Conservation (phyloP, 2,797 vertebrate genomes). For the Helostoma temminkii region DNA sequence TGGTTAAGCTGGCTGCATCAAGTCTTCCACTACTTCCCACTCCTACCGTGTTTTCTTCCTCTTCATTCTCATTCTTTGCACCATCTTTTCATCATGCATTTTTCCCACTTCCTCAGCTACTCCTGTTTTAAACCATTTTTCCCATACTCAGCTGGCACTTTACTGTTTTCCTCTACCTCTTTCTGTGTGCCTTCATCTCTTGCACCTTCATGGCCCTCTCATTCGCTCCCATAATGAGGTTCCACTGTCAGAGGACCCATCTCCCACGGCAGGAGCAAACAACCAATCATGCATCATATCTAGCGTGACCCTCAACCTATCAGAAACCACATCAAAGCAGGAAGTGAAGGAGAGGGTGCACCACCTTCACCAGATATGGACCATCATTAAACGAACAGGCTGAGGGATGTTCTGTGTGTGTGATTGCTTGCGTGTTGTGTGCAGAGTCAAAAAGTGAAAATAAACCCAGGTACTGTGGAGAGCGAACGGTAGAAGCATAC, state of each 20-base stretch:
- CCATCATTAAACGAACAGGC: conserved; percentile 51
- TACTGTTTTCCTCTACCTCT: conserved; percentile 25
- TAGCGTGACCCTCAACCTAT: conserved; percentile 61
- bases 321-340: conserved; percentile 67
- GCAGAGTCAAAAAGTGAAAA: conserved; percentile 6
- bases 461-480: not conserved
- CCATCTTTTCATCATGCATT: conserved; percentile 38
- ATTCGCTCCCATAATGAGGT: conserved; percentile 64
- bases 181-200: conserved; percentile 52
- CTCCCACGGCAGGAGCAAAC: conserved; percentile 56
- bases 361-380: conserved; percentile 30
- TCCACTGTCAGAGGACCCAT: conserved; percentile 52
- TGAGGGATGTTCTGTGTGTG: conserved; percentile 19
- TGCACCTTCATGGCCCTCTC: conserved; percentile 39
- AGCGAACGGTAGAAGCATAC: conserved; percentile 6
- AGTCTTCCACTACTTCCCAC: not conserved
- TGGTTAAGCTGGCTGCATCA: not conserved
- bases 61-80: conserved; percentile 31
- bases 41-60: not conserved
- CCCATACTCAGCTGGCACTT: conserved; percentile 36
- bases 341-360: conserved; percentile 20
- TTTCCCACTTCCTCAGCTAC: conserved; percentile 8
- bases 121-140: conserved; percentile 20
- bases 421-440: conserved; percentile 13
- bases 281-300: conserved; percentile 64